A percentile compares a stretch with the other conserved stretches of the same genome.
phyloP scores from a whole-genome alignment of 2,797 vertebrate species.

The Garrulus glandarius region DNA sequence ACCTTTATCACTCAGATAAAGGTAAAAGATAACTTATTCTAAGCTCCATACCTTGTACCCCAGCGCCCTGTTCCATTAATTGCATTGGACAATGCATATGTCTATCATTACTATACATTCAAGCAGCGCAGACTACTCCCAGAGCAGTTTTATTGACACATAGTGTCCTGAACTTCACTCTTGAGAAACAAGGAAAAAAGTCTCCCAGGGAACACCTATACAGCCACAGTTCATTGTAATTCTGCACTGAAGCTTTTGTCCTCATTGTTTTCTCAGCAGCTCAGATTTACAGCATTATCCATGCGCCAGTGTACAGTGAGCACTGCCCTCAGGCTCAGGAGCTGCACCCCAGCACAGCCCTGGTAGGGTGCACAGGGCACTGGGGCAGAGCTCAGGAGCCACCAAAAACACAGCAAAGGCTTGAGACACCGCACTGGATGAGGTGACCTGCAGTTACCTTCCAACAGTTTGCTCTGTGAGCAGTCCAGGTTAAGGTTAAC shows the following conservation, averaged over 20 bases:
- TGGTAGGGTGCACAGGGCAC: background rate
- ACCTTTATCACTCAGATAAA: background rate
- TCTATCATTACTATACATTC: background rate
- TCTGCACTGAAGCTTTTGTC: background rate
- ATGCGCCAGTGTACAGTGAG: background rate
- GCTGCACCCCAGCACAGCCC: accelerated
- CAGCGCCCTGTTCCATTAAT: background rate
- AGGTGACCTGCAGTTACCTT: background rate
- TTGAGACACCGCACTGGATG: accelerated
- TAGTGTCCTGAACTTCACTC: background rate
- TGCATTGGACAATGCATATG: background rate
- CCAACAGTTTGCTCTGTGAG: background rate
- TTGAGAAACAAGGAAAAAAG: background rate
- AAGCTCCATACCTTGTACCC: background rate
- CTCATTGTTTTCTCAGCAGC: background rate
- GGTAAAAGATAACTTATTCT: background rate
- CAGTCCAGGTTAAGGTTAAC: background rate
- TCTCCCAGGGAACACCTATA: background rate
- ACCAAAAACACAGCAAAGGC: background rate
- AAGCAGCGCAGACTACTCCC: background rate
- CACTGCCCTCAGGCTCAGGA: background rate
- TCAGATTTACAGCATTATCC: background rate
- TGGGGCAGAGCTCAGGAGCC: background rate
- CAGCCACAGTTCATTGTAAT: background rate
- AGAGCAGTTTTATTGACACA: background rate